Percentiles rank a stretch among this genome's conserved stretches.
These are phyloP conservation scores for Papilio dardanus DNA, from an alignment of 1,140 invertebrate species.

Conservation along the genomic window DNA sequence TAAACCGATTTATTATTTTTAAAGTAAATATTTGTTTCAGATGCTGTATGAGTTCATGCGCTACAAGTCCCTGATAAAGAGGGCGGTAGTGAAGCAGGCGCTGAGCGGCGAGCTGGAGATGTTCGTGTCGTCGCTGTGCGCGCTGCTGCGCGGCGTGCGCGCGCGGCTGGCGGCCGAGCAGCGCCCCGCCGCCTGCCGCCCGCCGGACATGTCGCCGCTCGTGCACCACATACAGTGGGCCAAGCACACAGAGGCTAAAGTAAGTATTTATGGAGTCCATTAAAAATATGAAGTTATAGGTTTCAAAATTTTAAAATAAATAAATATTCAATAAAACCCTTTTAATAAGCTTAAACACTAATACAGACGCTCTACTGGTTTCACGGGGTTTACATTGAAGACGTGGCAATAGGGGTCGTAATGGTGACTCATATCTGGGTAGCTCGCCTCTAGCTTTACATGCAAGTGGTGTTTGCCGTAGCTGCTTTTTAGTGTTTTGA, in stretches of 20 bases:
- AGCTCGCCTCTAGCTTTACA: conserved; percentile 41
- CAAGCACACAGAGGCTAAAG: conserved; percentile 83
- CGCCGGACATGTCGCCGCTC: conserved; percentile 81
- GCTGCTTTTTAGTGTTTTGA: conserved; percentile 51
- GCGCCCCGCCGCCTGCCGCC: conserved; percentile 67
- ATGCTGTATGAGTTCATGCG: conserved; percentile 82
- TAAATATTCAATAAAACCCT: too few relatives aligned
- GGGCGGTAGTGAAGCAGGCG: conserved; percentile 82
- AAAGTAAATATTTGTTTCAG: conserved; percentile 52
- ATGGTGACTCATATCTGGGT: conserved; percentile 23
- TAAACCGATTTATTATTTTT: neutral
- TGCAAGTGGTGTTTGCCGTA: conserved; percentile 48
- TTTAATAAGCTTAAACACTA: neutral
- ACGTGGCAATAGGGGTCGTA: conserved; percentile 59
- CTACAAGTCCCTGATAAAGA: conserved; percentile 82
- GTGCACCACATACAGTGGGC: conserved; percentile 84
- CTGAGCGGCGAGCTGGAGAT: conserved; percentile 92
- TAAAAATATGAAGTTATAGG: too few relatives aligned
- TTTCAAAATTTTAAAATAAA: too few relatives aligned
- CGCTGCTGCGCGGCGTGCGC: conserved; percentile 81
- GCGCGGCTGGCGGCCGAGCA: conserved; percentile 74
- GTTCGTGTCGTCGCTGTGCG: conserved; percentile 90
- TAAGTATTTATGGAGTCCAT: too few relatives aligned
- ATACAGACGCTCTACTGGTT: conserved; percentile 41
- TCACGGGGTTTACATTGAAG: conserved; percentile 60